phyloP scores from a whole-genome alignment of 2,888 invertebrate genomes.

The Elysia crispata region DNA sequence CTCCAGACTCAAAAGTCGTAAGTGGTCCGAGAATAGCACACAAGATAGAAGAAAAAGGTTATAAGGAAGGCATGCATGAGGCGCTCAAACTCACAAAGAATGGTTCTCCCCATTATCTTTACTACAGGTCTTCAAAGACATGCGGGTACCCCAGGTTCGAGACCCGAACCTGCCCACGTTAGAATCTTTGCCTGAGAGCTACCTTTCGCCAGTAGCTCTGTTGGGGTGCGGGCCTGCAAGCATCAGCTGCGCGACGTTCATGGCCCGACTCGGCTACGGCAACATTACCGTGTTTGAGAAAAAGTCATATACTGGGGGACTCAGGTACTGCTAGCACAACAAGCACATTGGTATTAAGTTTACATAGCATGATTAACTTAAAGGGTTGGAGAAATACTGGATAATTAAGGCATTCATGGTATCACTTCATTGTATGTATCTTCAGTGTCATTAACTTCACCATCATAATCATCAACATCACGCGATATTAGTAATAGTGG shows the following conservation, averaged over 20 bases:
- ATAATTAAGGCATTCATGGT: too few species aligned
- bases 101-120: too few species aligned
- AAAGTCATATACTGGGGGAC: slow-evolving; percentile 90
- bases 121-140: slow-evolving; percentile 89
- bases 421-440: too few species aligned
- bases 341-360: neutral
- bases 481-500: too few species aligned
- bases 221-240: slow-evolving; percentile 98
- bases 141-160: slow-evolving; percentile 92
- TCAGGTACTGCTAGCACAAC: slow-evolving; percentile 88
- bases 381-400: too few species aligned
- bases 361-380: neutral
- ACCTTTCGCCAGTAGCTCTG: slow-evolving; percentile 86
- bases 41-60: too few species aligned
- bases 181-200: slow-evolving; percentile 75
- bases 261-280: slow-evolving; percentile 94
- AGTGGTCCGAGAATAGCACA: too few species aligned
- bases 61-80: too few species aligned
- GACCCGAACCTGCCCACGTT: slow-evolving; percentile 82
- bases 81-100: too few species aligned
- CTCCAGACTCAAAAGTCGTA: too few species aligned
- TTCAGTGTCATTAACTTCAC: too few species aligned
- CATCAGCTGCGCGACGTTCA: slow-evolving; percentile 95
- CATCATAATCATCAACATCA: too few species aligned
- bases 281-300: slow-evolving; percentile 95